Conservation (phyloP, 2,797 vertebrate species). For the Cynodonichthys magdalenae region DNA sequence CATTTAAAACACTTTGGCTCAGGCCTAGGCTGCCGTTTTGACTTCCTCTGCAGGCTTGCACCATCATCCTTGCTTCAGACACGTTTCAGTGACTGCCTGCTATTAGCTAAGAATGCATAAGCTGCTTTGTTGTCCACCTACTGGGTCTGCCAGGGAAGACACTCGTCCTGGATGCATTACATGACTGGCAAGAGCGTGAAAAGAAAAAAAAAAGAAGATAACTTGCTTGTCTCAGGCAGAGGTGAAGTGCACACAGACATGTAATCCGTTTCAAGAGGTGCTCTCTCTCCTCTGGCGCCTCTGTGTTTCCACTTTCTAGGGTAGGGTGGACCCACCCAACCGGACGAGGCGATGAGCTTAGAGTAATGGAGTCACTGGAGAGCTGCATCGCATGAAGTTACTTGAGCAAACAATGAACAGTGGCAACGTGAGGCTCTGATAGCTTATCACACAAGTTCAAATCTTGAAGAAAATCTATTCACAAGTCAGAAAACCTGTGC, state of each 20-base stretch:
- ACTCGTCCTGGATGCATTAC: conserved; percentile 59
- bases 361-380: conserved; percentile 71
- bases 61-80: conserved; percentile 64
- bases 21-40: conserved; percentile 59
- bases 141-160: conserved; percentile 50
- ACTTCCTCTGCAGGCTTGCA: conserved; percentile 64
- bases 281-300: conserved; percentile 63
- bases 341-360: conserved; percentile 65
- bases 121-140: conserved; percentile 69
- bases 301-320: conserved; percentile 47
- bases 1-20: conserved; percentile 82
- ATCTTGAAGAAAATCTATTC: conserved; percentile 56
- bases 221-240: conserved; percentile 57
- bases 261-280: conserved; percentile 73
- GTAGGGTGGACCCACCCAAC: conserved; percentile 55
- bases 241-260: conserved; percentile 68
- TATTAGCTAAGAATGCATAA: conserved; percentile 67
- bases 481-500: conserved; percentile 36
- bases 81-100: conserved; percentile 62
- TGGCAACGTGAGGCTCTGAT: conserved; percentile 36
- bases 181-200: conserved; percentile 52
- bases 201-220: conserved; percentile 40
- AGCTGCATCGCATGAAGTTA: conserved; percentile 69
- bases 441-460: conserved; percentile 68
- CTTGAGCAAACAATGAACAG: conserved; percentile 68